These are phyloP conservation scores for Laticauda colubrina DNA, from an alignment of 2,113 vertebrate genomes.

Conservation along the genomic window DNA sequence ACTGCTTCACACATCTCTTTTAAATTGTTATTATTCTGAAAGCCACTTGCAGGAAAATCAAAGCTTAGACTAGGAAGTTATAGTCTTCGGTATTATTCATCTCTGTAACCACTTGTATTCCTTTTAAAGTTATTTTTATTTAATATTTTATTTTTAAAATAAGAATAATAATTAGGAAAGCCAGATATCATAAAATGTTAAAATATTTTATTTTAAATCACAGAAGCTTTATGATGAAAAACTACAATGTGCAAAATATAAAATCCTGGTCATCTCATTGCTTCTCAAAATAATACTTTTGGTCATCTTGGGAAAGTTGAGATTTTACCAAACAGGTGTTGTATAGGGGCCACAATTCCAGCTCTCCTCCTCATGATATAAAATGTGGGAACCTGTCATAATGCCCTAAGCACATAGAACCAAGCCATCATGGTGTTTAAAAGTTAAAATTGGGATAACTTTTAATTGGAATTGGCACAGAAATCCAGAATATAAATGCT, in stretches of 20 bases:
- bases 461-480: background rate
- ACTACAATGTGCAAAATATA: background rate
- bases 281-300: background rate
- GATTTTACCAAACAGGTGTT: background rate
- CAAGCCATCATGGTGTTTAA: background rate
- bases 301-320: background rate
- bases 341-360: background rate
- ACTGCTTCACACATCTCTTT: constrained; percentile 27
- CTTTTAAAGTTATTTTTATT: background rate
- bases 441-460: background rate
- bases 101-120: background rate
- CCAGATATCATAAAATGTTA: background rate
- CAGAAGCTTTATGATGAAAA: background rate
- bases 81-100: constrained; percentile 33
- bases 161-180: background rate
- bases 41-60: background rate
- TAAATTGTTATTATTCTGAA: background rate
- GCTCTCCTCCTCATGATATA: background rate
- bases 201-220: background rate
- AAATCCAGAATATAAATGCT: background rate
- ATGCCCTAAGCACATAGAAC: background rate
- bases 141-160: background rate
- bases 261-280: background rate
- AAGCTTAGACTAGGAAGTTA: constrained; percentile 13
- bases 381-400: too few species aligned